Conservation (phyloP, 2,888 invertebrate genomes). For the Piscicola geometra region DNA sequence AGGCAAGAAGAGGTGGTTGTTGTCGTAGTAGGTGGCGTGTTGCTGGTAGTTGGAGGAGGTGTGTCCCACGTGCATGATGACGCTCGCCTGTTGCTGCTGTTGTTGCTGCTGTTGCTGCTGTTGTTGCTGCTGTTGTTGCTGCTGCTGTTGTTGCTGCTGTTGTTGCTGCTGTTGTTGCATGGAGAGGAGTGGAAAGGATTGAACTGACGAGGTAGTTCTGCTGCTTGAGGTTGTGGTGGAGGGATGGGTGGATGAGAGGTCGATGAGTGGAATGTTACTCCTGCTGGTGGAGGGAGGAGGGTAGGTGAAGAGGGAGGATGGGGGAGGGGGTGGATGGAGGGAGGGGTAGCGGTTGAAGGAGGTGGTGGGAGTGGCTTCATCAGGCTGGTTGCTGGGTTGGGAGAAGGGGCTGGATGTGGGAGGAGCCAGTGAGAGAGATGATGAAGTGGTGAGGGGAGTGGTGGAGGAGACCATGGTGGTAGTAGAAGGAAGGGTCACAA, state of each 20-base stretch:
- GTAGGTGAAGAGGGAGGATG: background rate
- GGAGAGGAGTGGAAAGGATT: background rate
- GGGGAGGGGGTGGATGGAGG: conserved; percentile 2
- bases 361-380: background rate
- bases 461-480: background rate
- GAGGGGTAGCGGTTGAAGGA: background rate
- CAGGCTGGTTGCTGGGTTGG: too few relatives aligned
- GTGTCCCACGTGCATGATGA: conserved; percentile 53
- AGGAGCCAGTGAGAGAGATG: conserved; percentile 36
- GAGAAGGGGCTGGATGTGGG: conserved; percentile 6
- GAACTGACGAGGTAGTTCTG: background rate
- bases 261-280: background rate
- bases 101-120: conserved; percentile 25
- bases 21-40: conserved; percentile 25
- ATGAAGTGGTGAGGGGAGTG: conserved; percentile 7
- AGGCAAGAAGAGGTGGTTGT: conserved; percentile 25
- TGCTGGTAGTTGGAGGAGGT: conserved; percentile 33
- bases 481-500: conserved; percentile 9
- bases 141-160: background rate
- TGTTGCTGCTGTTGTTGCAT: background rate
- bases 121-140: conserved; percentile 29
- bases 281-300: background rate
- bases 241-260: background rate
- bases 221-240: background rate
- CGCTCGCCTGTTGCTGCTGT: conserved; percentile 46